Conservation (phyloP, 2,113 vertebrate genomes). For the Prionailurus bengalensis region DNA sequence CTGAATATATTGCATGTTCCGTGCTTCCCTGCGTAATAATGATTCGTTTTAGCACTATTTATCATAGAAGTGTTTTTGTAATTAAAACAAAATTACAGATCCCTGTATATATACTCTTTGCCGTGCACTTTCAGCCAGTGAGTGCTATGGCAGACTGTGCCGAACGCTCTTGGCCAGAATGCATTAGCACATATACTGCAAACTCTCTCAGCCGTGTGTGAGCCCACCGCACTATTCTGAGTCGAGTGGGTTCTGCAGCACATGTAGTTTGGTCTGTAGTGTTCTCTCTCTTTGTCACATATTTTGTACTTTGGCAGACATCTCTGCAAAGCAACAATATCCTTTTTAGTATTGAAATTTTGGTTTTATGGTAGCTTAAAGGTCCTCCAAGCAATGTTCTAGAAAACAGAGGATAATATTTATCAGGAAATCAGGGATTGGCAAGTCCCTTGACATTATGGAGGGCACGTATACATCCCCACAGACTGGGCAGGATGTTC, state of each 20-base stretch:
- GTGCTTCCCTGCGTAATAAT: slow-evolving; percentile 43
- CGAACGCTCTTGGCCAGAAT: accelerated
- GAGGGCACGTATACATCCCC: background rate
- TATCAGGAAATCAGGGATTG: background rate
- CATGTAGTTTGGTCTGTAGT: background rate
- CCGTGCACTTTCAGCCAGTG: background rate
- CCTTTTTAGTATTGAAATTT: slow-evolving; percentile 33
- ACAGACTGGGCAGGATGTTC: background rate
- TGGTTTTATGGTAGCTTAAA: background rate
- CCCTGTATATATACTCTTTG: background rate
- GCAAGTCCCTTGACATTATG: background rate
- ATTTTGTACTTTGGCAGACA: background rate
- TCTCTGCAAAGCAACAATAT: background rate
- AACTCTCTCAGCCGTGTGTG: background rate
- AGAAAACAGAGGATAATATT: slow-evolving; percentile 9
- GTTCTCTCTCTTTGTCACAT: background rate
- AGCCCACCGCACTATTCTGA: background rate
- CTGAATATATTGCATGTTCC: slow-evolving; percentile 63
- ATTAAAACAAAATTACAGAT: slow-evolving; percentile 66
- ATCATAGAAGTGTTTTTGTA: slow-evolving; percentile 62
- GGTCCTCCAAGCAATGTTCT: background rate
- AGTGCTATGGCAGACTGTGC: background rate
- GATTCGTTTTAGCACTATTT: slow-evolving; percentile 70
- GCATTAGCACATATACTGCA: accelerated
- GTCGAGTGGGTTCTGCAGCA: background rate